Conservation (phyloP, 2,113 vertebrate genomes). For the Atractosteus spatula region DNA sequence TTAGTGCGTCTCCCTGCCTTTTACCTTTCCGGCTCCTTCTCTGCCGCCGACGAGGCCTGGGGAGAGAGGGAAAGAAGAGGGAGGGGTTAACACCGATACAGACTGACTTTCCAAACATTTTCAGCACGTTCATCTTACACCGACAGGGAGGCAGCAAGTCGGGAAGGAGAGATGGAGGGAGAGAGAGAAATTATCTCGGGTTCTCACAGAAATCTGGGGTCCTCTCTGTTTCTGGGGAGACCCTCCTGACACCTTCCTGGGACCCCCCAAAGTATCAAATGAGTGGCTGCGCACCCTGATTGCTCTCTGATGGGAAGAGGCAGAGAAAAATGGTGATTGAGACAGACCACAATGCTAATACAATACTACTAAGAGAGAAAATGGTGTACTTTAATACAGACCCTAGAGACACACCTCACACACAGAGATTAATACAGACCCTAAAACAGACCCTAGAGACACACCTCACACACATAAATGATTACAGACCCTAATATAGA, state of each 20-base stretch:
- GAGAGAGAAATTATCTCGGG: neutral
- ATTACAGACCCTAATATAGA: too few relatives aligned
- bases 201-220: neutral
- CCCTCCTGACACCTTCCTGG: constrained; percentile 49
- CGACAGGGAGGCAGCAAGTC: neutral
- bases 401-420: too few relatives aligned
- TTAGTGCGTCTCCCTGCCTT: neutral
- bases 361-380: neutral
- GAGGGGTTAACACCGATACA: neutral
- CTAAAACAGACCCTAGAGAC: too few relatives aligned
- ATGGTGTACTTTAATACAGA: too few relatives aligned
- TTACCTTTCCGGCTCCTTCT: constrained; percentile 62
- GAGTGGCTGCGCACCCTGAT: constrained; percentile 85
- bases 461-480: too few relatives aligned
- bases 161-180: neutral
- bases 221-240: constrained; percentile 52
- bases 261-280: constrained; percentile 75
- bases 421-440: too few relatives aligned
- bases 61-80: constrained; percentile 12
- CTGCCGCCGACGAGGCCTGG: constrained; percentile 39
- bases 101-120: too few relatives aligned
- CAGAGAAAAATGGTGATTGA: constrained; percentile 43
- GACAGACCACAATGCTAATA: constrained; percentile 7
- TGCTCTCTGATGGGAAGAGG: constrained; percentile 69
- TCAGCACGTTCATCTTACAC: too few relatives aligned